Evolutionary conservation across 1,140 invertebrate genomes (phyloP), one percentile per base, ranked within the genome.

Genomic region (Drosophila persimilis): DNA sequence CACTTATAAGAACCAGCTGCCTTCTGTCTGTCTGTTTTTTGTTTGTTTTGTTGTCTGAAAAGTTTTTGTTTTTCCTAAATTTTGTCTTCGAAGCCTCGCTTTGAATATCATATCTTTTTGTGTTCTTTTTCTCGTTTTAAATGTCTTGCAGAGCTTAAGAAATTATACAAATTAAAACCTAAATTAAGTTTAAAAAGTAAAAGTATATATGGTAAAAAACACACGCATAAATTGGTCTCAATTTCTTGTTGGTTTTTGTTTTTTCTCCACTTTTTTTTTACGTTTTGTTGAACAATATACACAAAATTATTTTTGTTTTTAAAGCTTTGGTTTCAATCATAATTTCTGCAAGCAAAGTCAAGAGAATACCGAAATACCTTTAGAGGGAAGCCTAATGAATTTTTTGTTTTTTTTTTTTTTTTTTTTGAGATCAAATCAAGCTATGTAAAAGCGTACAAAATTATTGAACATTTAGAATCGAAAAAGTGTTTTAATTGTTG

Each of bases 281-380:
- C 47, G 22, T 29, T 20, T 53, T 24, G 17, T 50, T 35, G 31
- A 60, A 46, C 15, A 41, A 52, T 44, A 26, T 17, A 60, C 46
- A 60, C 41, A 60, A 60, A 48, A 60, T 31, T 31, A 13, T 45
- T 43, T 54, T 50, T 44, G 31, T 53, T 39, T 63, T 59, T 88
- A 88, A 88, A 88, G 83, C 83, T 88, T 88, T 88, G 83, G 83
- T 88, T 88, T 88, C 83, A 88, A 77, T 83, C 62, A 55, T 73
- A 75, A 78, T 81, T 85, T 88, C 77, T 81, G 83, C 81, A 86
- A 76, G 73, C 79, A 74, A 86, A 72, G 51, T 41, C 54, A 52
- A 83, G 78, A 67, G 47, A 45, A 48, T 77, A 53, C 52, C 15
- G 52, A 71, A 63, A 58, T 50, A 13, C 39, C 35, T 41, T 55